Evolutionary conservation across 2,113 vertebrate genomes (phyloP).

Genomic region (Melanerpes aurifrons): DNA sequence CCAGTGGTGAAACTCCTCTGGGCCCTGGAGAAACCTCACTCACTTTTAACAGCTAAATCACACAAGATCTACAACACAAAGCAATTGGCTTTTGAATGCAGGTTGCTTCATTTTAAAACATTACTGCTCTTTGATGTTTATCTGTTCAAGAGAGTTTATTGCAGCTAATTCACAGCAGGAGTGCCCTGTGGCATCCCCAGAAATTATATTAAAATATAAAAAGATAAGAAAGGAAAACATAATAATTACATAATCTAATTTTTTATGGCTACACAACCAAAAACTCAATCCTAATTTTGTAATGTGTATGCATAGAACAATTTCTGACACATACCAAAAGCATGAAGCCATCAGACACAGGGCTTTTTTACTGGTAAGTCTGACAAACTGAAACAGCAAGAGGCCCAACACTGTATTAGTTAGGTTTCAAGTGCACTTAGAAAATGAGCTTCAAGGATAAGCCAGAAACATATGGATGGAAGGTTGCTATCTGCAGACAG

Average conservation of each 20-base stretch:
- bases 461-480: conserved; percentile 52
- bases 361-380: conserved; percentile 49
- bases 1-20: neutral
- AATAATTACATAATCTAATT: conserved; percentile 70
- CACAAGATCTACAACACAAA: conserved; percentile 31
- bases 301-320: conserved; percentile 63
- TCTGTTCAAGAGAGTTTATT: conserved; percentile 54
- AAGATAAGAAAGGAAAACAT: conserved; percentile 63
- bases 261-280: conserved; percentile 63
- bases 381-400: conserved; percentile 56
- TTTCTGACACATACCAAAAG: conserved; percentile 59
- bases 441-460: conserved; percentile 37
- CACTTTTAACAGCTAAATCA: conserved; percentile 20
- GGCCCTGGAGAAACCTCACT: conserved; percentile 38
- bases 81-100: conserved; percentile 54
- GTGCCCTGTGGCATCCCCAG: conserved; percentile 64
- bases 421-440: conserved; percentile 51
- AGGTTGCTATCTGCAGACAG: neutral
- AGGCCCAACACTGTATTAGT: conserved; percentile 11
- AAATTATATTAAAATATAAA: conserved; percentile 65
- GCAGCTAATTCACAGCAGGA: conserved; percentile 69
- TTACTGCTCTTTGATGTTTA: conserved; percentile 68
- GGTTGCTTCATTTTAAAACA: conserved; percentile 66
- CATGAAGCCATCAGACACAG: conserved; percentile 23
- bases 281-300: conserved; percentile 54